Percentiles rank a stretch among this genome's conserved stretches.
Conservation (phyloP, 2,113 vertebrate species). For the Pyxicephalus adspersus region DNA sequence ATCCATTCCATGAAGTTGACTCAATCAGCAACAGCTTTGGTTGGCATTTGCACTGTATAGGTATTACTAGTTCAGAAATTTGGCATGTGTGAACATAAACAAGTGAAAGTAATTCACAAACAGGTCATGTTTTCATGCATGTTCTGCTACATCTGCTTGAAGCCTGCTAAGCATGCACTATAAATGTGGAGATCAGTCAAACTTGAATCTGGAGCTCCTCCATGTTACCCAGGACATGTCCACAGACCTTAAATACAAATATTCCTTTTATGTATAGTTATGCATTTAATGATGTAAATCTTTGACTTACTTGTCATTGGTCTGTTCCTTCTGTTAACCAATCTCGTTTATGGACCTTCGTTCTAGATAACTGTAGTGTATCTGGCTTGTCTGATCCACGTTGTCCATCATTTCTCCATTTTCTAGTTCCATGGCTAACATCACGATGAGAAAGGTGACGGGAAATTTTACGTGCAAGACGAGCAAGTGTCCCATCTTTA, state of each 20-base stretch:
- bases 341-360: slow-evolving; percentile 17
- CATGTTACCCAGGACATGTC: not conserved
- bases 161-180: not conserved
- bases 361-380: slow-evolving; percentile 34
- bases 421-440: not conserved
- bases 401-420: slow-evolving; percentile 10
- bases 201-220: not conserved
- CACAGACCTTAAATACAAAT: not conserved
- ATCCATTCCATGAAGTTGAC: too few species aligned
- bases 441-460: slow-evolving; percentile 50
- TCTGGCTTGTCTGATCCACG: not conserved
- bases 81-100: too few species aligned
- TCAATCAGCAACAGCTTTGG: too few species aligned
- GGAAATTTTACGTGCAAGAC: slow-evolving; percentile 58
- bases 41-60: too few species aligned
- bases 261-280: not conserved
- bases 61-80: too few species aligned
- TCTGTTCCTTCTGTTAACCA: not conserved
- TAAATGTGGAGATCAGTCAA: not conserved
- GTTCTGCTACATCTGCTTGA: not conserved
- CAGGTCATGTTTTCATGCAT: too few species aligned
- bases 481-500: slow-evolving; percentile 64
- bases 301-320: slow-evolving; percentile 3
- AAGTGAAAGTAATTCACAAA: too few species aligned
- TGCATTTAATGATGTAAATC: not conserved